Percentiles rank a stretch among this genome's conserved stretches.
Evolutionary conservation across 1,140 invertebrate genomes (phyloP).

Genomic region (Archivesica marissinica): DNA sequence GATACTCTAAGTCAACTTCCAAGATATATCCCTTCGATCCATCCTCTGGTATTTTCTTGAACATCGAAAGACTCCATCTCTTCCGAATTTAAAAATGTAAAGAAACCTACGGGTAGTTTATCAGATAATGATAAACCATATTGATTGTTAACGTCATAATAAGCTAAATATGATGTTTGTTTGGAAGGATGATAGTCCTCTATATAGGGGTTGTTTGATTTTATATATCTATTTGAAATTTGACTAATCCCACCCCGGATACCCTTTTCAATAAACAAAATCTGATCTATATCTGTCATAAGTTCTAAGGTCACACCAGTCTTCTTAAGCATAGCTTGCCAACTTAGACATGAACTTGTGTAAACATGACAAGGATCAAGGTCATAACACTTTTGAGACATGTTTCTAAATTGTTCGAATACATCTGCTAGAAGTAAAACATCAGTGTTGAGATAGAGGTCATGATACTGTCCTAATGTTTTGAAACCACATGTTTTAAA

Average conservation of each 20-base stretch:
- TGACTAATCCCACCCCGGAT: slow-evolving; percentile 58
- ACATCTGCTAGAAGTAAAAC: slow-evolving; percentile 52
- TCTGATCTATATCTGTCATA: slow-evolving; percentile 58
- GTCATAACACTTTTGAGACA: slow-evolving; percentile 47
- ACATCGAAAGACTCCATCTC: slow-evolving; percentile 79
- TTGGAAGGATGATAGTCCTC: slow-evolving; percentile 21
- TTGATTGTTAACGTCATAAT: slow-evolving; percentile 72
- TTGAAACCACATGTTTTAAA: slow-evolving; percentile 25
- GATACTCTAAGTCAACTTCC: slow-evolving; percentile 84
- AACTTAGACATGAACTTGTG: slow-evolving; percentile 68
- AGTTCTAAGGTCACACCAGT: slow-evolving; percentile 56
- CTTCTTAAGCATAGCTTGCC: slow-evolving; percentile 70
- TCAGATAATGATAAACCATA: slow-evolving; percentile 73
- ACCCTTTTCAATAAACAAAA: slow-evolving; percentile 55
- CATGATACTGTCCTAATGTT: slow-evolving; percentile 54
- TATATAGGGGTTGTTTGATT: slow-evolving; percentile 60
- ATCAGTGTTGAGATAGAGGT: slow-evolving; percentile 53
- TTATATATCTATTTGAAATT: slow-evolving; percentile 56
- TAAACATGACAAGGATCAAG: slow-evolving; percentile 55
- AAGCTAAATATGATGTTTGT: slow-evolving; percentile 33
- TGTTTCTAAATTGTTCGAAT: slow-evolving; percentile 54
- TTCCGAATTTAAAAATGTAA: slow-evolving; percentile 67
- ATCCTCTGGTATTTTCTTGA: slow-evolving; percentile 79
- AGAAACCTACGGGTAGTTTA: slow-evolving; percentile 61
- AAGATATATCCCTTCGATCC: slow-evolving; percentile 85